These are phyloP conservation scores for Melanostoma mellinum DNA, from an alignment of 2,888 invertebrate genomes.

Conservation along the genomic window DNA sequence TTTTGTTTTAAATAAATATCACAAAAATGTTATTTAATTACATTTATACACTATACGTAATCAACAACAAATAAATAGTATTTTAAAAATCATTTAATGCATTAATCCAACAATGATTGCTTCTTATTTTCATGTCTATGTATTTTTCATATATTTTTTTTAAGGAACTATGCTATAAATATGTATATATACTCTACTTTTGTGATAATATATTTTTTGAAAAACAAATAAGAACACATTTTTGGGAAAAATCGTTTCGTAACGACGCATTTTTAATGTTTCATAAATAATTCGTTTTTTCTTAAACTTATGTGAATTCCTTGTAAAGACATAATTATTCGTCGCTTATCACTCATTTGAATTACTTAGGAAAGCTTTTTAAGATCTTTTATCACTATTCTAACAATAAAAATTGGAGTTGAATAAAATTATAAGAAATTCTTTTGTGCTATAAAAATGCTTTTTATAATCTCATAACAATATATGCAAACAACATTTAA, in stretches of 20 bases:
- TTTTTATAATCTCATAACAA: too few relatives aligned
- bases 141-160: constrained; percentile 30
- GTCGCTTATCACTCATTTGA: constrained; percentile 55
- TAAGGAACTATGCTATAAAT: constrained; percentile 74
- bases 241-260: constrained; percentile 24
- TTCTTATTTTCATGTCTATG: constrained; percentile 40
- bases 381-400: too few relatives aligned
- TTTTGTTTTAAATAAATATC: constrained; percentile 65
- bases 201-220: constrained; percentile 48
- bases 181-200: constrained; percentile 60
- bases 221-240: constrained; percentile 66
- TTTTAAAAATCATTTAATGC: constrained; percentile 41
- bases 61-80: constrained; percentile 60
- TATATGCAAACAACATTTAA: too few relatives aligned
- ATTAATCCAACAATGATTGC: constrained; percentile 67
- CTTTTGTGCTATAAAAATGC: too few relatives aligned
- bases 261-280: constrained; percentile 30
- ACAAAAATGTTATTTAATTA: constrained; percentile 64
- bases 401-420: too few relatives aligned
- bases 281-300: constrained; percentile 12
- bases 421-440: too few relatives aligned
- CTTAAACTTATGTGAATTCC: constrained; percentile 50
- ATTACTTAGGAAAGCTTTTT: constrained; percentile 31
- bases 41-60: constrained; percentile 52
- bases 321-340: constrained; percentile 61